Evolutionary conservation across 2,888 invertebrate genomes (phyloP).

Genomic region (Cylloceria caligata): DNA sequence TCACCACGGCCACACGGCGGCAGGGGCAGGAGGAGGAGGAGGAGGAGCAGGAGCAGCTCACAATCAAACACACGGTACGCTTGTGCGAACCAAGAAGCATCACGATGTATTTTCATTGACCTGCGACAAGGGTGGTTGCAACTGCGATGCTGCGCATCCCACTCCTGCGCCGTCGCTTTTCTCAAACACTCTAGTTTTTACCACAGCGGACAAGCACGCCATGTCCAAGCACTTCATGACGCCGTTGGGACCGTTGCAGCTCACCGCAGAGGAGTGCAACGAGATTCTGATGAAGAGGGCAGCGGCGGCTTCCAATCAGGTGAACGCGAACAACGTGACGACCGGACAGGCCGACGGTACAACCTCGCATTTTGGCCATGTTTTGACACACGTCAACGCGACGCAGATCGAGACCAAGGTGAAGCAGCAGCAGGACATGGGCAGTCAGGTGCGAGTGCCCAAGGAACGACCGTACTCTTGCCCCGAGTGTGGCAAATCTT

Average conservation of each 20-base stretch:
- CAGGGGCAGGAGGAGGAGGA: conserved; percentile 25
- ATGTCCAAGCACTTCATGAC: conserved; percentile 89
- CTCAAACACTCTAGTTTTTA: conserved; percentile 83
- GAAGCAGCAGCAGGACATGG: conserved; percentile 87
- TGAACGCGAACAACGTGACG: conserved; percentile 80
- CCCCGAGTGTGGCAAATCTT: conserved; percentile 93
- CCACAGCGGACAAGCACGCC: conserved; percentile 83
- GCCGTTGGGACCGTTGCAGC: conserved; percentile 90
- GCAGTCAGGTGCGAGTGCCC: conserved; percentile 85
- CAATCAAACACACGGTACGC: conserved; percentile 85
- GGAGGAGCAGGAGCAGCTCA: conserved; percentile 71
- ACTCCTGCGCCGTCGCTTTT: conserved; percentile 82
- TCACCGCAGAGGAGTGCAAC: conserved; percentile 92
- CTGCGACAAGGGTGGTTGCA: conserved; percentile 83
- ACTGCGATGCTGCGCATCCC: conserved; percentile 82
- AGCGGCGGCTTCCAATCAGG: conserved; percentile 87
- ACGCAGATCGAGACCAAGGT: conserved; percentile 86
- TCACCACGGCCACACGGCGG: conserved; percentile 77
- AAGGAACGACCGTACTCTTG: conserved; percentile 93
- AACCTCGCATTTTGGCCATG: conserved; percentile 81
- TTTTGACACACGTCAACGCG: conserved; percentile 83
- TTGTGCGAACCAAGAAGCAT: conserved; percentile 81
- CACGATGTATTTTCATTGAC: conserved; percentile 83
- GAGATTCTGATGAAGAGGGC: conserved; percentile 92
- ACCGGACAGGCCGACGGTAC: conserved; percentile 79